Percentiles rank a stretch among this genome's conserved stretches.
Evolutionary conservation across 2,113 vertebrate genomes (phyloP).

Genomic region (Rousettus leschenaultii): DNA sequence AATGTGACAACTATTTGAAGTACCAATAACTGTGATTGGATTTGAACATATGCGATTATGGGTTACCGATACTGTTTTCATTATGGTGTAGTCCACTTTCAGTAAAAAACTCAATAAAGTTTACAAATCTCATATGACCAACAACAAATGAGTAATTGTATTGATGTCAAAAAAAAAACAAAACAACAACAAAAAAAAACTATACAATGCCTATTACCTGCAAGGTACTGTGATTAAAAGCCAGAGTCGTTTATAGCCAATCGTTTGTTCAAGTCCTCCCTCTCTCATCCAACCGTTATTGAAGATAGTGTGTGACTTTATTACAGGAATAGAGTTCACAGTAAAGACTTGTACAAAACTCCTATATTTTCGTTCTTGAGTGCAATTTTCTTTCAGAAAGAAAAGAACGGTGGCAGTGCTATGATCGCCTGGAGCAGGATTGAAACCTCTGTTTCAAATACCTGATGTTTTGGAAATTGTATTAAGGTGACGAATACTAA

Average conservation of each 20-base stretch:
- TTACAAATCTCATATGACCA: neutral
- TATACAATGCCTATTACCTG: neutral
- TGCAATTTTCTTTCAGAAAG: neutral
- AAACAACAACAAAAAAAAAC: neutral
- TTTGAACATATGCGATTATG: constrained; percentile 12
- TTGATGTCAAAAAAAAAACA: neutral
- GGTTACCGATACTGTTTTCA: neutral
- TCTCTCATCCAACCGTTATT: neutral
- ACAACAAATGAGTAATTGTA: neutral
- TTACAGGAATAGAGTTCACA: neutral
- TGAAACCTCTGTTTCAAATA: neutral
- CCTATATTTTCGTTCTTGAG: neutral
- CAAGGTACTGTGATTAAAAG: neutral
- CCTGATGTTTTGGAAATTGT: neutral
- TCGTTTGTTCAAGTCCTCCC: neutral
- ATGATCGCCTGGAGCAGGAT: neutral
- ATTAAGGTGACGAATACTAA: neutral
- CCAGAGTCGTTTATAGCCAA: neutral
- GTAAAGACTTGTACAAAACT: neutral
- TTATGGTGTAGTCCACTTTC: neutral
- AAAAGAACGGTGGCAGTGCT: neutral
- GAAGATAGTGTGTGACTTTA: neutral
- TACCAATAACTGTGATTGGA: neutral
- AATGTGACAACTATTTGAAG: neutral
- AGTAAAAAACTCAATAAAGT: neutral